Conservation (phyloP, 2,113 vertebrate species). For the Etheostoma spectabile region DNA sequence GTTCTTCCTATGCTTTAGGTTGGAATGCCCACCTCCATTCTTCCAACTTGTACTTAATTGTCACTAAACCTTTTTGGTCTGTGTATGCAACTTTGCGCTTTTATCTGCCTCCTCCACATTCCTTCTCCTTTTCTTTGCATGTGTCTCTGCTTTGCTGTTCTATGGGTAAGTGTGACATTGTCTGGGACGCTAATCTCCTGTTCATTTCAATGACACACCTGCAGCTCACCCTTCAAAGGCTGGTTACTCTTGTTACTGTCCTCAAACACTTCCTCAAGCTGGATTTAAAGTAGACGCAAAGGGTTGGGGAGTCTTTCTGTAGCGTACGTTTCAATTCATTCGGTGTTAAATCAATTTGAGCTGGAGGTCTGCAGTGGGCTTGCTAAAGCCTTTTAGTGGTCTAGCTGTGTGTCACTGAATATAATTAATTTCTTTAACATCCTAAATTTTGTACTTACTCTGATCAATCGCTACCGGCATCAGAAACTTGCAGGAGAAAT, state of each 20-base stretch:
- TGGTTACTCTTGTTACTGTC: constrained; percentile 18
- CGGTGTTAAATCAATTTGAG: neutral
- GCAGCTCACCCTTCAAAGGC: neutral
- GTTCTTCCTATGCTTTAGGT: neutral
- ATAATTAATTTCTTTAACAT: neutral
- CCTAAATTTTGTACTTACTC: neutral
- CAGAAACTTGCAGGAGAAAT: neutral
- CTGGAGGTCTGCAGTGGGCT: too few species aligned
- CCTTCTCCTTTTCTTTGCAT: constrained; percentile 1
- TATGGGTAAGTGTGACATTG: constrained; percentile 14
- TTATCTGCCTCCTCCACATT: constrained; percentile 12
- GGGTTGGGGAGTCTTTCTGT: neutral
- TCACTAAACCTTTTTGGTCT: constrained; percentile 29
- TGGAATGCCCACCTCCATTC: constrained; percentile 36
- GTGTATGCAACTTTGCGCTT: constrained; percentile 5
- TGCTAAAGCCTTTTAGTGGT: too few species aligned
- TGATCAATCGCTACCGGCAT: neutral
- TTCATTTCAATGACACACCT: constrained; percentile 20
- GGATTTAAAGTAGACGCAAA: neutral
- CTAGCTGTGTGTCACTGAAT: neutral
- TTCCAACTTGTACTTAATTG: constrained; percentile 18
- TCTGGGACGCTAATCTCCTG: neutral
- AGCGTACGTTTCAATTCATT: neutral
- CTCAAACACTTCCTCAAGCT: constrained; percentile 9
- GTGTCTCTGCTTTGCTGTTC: constrained; percentile 3